Evolutionary conservation across 2,797 vertebrate genomes (phyloP), one percentile per base, ranked within the genome.

Genomic region (Pipistrellus nathusii): DNA sequence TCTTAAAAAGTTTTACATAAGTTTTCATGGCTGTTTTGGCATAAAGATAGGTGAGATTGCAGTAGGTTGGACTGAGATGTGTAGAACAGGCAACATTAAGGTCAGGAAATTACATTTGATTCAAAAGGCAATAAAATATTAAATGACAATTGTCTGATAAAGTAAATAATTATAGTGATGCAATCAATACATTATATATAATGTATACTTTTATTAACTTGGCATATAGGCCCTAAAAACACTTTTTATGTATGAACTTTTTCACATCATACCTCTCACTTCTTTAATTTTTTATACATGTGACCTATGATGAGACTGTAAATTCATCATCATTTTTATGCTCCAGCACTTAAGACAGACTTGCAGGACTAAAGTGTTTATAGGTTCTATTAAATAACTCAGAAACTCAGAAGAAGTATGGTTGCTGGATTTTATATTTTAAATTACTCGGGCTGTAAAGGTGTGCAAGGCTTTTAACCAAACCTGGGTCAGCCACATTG

Each of bases 381-480:
- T 41, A 8, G 8, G 0, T 59, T 87, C 75, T 59, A 44, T 20
- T 86, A 27, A 96, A 68, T 84, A 73, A 55, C 20, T 46, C 18
- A 38, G 64, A 85, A 86, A 83, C 8, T 90, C 59, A 23, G n/a
- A 44, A 30, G 57, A 81, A 51, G 73, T n/a, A 62, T 84, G 5
- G 0, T 44, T 51, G 14, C 18, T 94, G 11, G 62, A 75, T 76
- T 94, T 94, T 87, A 23, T 75, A 66, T 94, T 88, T 90, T 57
- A 62, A 68, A 89, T 64, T 89, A 72, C 90, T 76, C 53, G 72
- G 25, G 23, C 18, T 93, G 1, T 71, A 77, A 89, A 93, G 20
- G 62, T 88, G 55, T 93, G 44, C 90, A 95, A 83, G 38, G 10
- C 38, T 90, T 84, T 94, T 77, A 35, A 62, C 35, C 51, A 66